These are phyloP conservation scores for Euura saliciscinereae DNA, from an alignment of 1,140 invertebrate species.

Conservation along the genomic window DNA sequence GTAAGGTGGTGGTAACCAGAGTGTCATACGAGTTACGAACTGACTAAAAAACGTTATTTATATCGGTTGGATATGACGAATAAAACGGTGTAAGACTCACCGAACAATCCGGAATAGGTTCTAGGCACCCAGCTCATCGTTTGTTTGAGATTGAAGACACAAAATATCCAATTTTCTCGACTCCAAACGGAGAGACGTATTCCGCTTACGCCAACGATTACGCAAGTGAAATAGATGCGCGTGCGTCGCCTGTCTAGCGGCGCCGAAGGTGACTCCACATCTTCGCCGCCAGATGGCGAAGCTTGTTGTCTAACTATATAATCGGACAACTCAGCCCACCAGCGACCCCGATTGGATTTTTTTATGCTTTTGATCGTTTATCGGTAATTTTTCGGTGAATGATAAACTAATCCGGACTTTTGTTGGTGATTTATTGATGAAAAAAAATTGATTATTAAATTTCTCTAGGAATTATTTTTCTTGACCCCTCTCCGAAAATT, in stretches of 20 bases:
- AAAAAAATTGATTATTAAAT: too few relatives aligned
- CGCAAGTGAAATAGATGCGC: neutral
- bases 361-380: too few relatives aligned
- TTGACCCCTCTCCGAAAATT: too few relatives aligned
- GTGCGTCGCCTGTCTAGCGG: neutral
- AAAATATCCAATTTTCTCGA: neutral
- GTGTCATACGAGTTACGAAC: neutral
- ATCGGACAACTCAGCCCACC: too few relatives aligned
- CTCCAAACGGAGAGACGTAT: neutral
- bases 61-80: neutral
- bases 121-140: neutral
- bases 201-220: neutral
- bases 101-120: neutral
- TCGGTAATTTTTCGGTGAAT: too few relatives aligned
- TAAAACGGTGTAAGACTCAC: neutral
- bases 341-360: too few relatives aligned
- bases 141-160: neutral
- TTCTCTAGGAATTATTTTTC: too few relatives aligned
- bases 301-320: too few relatives aligned
- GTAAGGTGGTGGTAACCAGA: conserved; percentile 28
- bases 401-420: too few relatives aligned
- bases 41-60: neutral
- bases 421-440: too few relatives aligned
- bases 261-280: too few relatives aligned
- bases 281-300: too few relatives aligned